Percentiles rank a stretch among this genome's conserved stretches.
Evolutionary conservation across 2,113 vertebrate genomes (phyloP).

Genomic region (Microcebus murinus): DNA sequence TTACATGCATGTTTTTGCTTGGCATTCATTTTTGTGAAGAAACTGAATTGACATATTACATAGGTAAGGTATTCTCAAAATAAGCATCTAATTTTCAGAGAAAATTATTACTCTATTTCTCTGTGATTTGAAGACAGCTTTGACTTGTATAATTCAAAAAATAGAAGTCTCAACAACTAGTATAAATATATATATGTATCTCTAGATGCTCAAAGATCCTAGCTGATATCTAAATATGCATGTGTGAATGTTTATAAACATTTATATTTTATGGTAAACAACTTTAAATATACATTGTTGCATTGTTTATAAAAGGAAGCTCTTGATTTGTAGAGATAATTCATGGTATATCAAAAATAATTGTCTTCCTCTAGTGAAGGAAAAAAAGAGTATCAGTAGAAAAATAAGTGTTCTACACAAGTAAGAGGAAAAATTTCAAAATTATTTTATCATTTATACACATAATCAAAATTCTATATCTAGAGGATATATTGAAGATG

Average conservation of each 20-base stretch:
- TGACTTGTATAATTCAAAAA: background rate
- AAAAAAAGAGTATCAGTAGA: background rate
- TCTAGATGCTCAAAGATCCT: background rate
- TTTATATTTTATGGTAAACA: background rate
- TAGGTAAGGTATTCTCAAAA: background rate
- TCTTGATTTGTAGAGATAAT: background rate
- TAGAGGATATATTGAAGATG: background rate
- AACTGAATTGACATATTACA: background rate
- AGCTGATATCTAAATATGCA: background rate
- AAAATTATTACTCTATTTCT: background rate
- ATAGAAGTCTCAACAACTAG: background rate
- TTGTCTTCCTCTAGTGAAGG: background rate
- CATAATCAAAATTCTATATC: background rate
- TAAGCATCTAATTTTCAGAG: background rate
- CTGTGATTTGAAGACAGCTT: background rate
- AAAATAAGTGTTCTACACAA: background rate
- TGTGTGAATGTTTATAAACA: background rate
- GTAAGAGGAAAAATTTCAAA: background rate
- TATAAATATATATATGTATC: background rate
- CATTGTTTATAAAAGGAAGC: background rate
- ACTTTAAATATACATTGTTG: background rate
- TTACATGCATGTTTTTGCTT: background rate
- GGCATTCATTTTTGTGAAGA: background rate
- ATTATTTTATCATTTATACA: background rate
- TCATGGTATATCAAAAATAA: background rate